phyloP scores from a whole-genome alignment of 2,113 vertebrate genomes.

The Tetrax tetrax region DNA sequence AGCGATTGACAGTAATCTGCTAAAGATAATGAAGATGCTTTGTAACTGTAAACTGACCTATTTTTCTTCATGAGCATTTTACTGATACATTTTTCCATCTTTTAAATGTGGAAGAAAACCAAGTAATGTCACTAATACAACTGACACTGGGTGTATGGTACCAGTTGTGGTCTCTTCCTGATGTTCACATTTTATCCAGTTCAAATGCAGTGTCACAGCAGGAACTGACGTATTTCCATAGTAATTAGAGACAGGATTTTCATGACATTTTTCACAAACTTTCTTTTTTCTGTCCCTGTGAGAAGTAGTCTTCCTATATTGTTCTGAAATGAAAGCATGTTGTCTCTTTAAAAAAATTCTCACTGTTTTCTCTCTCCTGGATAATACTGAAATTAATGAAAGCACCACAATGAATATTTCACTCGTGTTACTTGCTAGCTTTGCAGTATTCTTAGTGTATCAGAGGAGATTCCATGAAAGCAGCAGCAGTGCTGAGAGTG shows the following conservation, averaged over 20 bases:
- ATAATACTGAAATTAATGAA: not conserved
- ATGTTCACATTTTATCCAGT: not conserved
- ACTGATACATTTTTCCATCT: not conserved
- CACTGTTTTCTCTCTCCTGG: not conserved
- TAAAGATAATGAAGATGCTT: not conserved
- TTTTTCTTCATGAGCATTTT: not conserved
- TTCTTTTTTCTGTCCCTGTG: not conserved
- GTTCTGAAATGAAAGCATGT: not conserved
- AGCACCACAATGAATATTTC: not conserved
- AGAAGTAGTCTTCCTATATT: not conserved
- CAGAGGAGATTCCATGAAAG: not conserved
- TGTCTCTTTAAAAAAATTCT: not conserved
- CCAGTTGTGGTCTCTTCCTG: not conserved
- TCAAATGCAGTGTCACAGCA: conserved; percentile 52
- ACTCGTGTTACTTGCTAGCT: not conserved
- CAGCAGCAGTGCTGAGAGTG: not conserved
- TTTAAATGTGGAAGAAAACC: not conserved
- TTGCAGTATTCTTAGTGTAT: not conserved
- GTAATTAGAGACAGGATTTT: not conserved
- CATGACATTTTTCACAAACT: not conserved
- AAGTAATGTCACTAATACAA: not conserved
- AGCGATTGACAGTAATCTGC: not conserved
- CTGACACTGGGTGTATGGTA: not conserved
- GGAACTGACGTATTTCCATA: conserved; percentile 31
- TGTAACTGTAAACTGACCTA: not conserved